phyloP scores from a whole-genome alignment of 2,113 vertebrate species.

The Isurus oxyrinchus region DNA sequence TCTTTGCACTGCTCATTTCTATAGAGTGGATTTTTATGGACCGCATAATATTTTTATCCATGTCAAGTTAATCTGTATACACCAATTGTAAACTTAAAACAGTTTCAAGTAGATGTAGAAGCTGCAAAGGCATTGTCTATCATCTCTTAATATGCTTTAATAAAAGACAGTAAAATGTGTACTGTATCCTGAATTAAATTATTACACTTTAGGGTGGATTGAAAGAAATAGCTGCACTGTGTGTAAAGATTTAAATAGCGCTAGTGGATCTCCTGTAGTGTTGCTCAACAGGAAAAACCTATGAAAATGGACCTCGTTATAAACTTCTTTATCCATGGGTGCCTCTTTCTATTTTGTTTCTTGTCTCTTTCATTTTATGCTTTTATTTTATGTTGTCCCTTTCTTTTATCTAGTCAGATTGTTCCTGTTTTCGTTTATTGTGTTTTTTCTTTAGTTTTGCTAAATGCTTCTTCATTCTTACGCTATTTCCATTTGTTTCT shows the following conservation, averaged over 20 bases:
- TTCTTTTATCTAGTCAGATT: background rate
- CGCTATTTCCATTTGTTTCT: background rate
- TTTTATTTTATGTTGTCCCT: background rate
- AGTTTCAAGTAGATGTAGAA: background rate
- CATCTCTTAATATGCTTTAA: background rate
- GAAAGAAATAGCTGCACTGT: background rate
- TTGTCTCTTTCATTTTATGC: background rate
- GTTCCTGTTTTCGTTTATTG: background rate
- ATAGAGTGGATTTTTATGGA: conserved; percentile 11
- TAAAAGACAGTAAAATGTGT: background rate
- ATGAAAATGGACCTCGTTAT: background rate
- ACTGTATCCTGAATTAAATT: background rate
- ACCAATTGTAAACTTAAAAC: background rate
- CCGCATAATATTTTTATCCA: background rate
- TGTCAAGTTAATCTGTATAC: background rate
- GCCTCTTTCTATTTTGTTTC: background rate
- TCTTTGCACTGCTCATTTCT: conserved; percentile 3
- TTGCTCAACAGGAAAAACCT: background rate
- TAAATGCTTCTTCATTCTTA: background rate
- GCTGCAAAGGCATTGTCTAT: conserved; percentile 18
- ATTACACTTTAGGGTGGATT: background rate
- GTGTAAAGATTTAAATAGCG: background rate
- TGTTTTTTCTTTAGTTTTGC: background rate
- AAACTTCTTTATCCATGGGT: background rate
- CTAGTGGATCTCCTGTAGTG: background rate